Evolutionary conservation across 2,113 vertebrate genomes (phyloP), one percentile per base, ranked within the genome.

Genomic region (Pelobates fuscus): DNA sequence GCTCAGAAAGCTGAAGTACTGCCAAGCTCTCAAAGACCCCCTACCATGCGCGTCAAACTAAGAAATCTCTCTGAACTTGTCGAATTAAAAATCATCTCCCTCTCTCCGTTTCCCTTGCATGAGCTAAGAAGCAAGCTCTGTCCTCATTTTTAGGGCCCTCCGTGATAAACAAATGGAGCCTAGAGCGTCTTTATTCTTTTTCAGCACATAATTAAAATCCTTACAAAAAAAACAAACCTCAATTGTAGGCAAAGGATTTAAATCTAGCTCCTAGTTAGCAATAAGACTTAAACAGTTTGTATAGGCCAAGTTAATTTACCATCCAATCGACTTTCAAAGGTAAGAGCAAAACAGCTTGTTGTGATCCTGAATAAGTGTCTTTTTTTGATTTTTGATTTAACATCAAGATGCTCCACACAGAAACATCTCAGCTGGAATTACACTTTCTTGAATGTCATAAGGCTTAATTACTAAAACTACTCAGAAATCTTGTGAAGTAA

Each of bases 11-110:
- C 91, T 88, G 90, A 94, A 95, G 94, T 89, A 92, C 85, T 84
- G 92, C 90, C 90, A 85, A 81, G 81, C 86, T 82, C 93, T 97
- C 93, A 95, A 95, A 97, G 94, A 93, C 95, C 94, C 91, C 95
- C 94, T 84, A 89, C 92, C 82, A 92, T 84, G 90, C 67, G 78
- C 92, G 94, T 95, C 95, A 94, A 95, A 96, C 93, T 93, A 94
- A 92, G 91, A 95, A 94, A 92, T 96, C 94, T 94, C 93, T 95
- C 94, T 94, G 92, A 94, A 91, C 93, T 94, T 92, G 92, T 93
- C 90, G 92, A 96, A 97, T 96, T 95, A 97, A 95, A 91, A 96
- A 91, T 94, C 93, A 91, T 94, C 91, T 92, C 91, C 88, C 89
- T 89, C 91, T 93, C 91, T 89, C 88, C 86, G 88, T 92, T 92